Conservation (phyloP, 2,797 vertebrate genomes). For the Brotula barbata region DNA sequence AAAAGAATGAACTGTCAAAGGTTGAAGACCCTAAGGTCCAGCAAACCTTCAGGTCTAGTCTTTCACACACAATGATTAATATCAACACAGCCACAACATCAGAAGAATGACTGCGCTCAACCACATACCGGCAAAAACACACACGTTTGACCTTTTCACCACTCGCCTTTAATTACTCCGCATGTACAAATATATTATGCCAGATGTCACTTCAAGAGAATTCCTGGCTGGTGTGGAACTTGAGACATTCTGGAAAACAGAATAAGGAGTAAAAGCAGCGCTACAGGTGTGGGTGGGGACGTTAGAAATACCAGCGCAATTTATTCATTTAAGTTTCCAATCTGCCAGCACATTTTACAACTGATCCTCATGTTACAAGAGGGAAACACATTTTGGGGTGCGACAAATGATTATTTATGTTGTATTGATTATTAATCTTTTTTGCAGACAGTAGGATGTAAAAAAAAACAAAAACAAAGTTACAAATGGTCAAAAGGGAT, state of each 20-base stretch:
- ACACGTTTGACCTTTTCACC: slow-evolving; percentile 60
- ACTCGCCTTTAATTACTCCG: slow-evolving; percentile 64
- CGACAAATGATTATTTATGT: no score
- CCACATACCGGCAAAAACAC: slow-evolving; percentile 8
- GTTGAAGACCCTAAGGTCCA: background rate
- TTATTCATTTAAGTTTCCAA: slow-evolving; percentile 37
- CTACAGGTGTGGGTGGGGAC: slow-evolving; percentile 61
- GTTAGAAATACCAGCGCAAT: slow-evolving; percentile 24
- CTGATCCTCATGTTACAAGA: background rate
- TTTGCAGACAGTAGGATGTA: no score
- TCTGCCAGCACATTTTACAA: slow-evolving; percentile 33
- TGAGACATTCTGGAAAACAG: slow-evolving; percentile 62
- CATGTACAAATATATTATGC: slow-evolving; percentile 43
- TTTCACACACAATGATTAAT: slow-evolving; percentile 26
- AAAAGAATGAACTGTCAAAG: slow-evolving; percentile 3
- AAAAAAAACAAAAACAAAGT: background rate
- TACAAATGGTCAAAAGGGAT: slow-evolving; percentile 6
- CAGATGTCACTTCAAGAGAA: slow-evolving; percentile 74
- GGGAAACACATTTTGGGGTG: background rate
- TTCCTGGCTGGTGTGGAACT: slow-evolving; percentile 68
- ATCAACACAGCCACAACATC: slow-evolving; percentile 27
- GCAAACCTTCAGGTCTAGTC: slow-evolving; percentile 1
- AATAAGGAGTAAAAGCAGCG: slow-evolving; percentile 44
- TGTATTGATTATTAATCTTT: no score
- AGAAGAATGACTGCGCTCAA: slow-evolving; percentile 24